Conservation (phyloP, 2,888 invertebrate species). For the Coelogynopora nodosa region DNA sequence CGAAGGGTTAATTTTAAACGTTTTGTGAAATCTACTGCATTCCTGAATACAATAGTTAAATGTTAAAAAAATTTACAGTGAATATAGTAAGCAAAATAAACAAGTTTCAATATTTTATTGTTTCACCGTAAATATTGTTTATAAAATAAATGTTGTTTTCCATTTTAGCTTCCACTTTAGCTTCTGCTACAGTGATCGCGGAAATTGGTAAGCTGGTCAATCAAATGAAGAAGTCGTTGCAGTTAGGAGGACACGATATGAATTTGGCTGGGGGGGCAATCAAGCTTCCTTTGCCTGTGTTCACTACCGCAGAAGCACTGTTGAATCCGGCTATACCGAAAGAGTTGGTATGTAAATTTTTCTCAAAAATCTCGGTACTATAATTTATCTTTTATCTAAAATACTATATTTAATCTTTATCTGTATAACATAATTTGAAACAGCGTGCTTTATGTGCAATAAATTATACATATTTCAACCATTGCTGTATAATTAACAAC, state of each 20-base stretch:
- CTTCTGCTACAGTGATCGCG: slow-evolving; percentile 14
- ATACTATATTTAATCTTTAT: too few relatives aligned
- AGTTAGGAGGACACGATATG: not conserved
- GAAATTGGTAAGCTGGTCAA: not conserved
- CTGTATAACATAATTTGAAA: too few relatives aligned
- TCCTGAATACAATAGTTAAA: too few relatives aligned
- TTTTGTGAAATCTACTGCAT: too few relatives aligned
- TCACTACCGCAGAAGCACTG: not conserved
- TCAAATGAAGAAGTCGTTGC: not conserved
- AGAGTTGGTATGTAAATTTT: not conserved
- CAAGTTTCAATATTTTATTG: too few relatives aligned
- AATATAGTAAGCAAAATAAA: too few relatives aligned
- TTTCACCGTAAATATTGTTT: not conserved
- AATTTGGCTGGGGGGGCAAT: not conserved
- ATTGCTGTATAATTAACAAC: too few relatives aligned
- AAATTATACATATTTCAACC: too few relatives aligned
- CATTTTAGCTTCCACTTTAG: slow-evolving; percentile 15
- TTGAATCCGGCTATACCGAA: not conserved
- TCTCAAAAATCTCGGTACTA: too few relatives aligned
- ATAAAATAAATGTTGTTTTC: slow-evolving; percentile 2
- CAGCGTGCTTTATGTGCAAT: too few relatives aligned
- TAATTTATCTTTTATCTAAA: too few relatives aligned
- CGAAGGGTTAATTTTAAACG: too few relatives aligned
- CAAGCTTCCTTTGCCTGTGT: not conserved
- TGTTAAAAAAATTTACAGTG: not conserved